A percentile compares a stretch with the other conserved stretches of the same genome.
Conservation (phyloP, 1,140 invertebrate genomes). For the Rhopalosiphum maidis region DNA sequence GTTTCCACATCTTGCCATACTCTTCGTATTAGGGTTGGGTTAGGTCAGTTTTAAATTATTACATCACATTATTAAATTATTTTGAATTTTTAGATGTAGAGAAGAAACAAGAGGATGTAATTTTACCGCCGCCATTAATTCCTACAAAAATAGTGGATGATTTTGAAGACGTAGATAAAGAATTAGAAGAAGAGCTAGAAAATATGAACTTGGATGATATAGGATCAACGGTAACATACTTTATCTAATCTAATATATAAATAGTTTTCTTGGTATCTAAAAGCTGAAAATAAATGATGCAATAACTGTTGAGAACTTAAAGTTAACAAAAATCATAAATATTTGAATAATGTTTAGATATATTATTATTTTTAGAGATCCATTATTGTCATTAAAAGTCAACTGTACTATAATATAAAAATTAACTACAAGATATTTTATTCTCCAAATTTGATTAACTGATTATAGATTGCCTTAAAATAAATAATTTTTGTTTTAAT, state of each 20-base stretch:
- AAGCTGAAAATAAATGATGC: too few species aligned
- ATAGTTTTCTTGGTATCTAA: neutral
- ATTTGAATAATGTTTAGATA: neutral
- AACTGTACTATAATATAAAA: neutral
- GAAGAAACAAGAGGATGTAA: conserved; percentile 43
- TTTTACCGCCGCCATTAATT: neutral
- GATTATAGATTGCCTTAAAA: too few species aligned
- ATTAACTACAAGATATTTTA: neutral
- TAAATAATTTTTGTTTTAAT: too few species aligned
- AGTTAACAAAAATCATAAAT: neutral
- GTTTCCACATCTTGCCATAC: too few species aligned
- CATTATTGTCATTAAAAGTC: neutral
- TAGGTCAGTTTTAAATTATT: neutral
- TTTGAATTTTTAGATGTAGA: conserved; percentile 24
- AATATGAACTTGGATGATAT: conserved; percentile 61
- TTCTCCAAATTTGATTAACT: neutral
- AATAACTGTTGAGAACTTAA: neutral
- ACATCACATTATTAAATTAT: neutral
- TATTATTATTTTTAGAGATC: neutral
- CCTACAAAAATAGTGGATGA: conserved; percentile 33
- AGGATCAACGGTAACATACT: conserved; percentile 59
- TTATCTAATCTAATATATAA: neutral
- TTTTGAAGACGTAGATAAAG: conserved; percentile 59
- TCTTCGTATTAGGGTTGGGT: too few species aligned
- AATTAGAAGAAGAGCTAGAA: conserved; percentile 61